These are phyloP conservation scores for Candidula unifasciata DNA, from an alignment of 2,888 invertebrate genomes.

Conservation along the genomic window DNA sequence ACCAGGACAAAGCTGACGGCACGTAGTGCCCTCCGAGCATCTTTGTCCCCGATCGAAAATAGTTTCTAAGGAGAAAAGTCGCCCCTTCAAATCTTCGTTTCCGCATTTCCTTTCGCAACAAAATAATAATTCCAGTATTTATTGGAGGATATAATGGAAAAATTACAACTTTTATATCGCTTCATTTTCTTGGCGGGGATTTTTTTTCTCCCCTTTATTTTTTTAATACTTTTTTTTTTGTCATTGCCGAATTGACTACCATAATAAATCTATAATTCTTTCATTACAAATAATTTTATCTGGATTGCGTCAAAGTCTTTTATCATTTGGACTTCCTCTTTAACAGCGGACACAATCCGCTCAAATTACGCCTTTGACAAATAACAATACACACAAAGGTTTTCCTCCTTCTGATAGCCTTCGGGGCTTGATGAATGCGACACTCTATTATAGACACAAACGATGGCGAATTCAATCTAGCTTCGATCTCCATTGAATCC, in stretches of 20 bases:
- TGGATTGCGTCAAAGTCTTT: conserved; percentile 27
- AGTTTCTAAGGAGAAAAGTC: background rate
- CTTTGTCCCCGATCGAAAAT: background rate
- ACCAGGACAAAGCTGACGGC: background rate
- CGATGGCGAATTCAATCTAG: conserved; percentile 38
- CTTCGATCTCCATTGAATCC: conserved; percentile 35
- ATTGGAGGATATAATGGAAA: conserved; percentile 14
- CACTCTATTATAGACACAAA: conserved; percentile 39
- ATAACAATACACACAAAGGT: conserved; percentile 34
- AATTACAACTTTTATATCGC: background rate
- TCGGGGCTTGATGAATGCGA: conserved; percentile 15
- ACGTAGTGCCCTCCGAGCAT: background rate
- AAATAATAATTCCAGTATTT: background rate
- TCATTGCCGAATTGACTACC: background rate
- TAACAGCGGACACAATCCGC: conserved; percentile 31
- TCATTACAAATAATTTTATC: conserved; percentile 41
- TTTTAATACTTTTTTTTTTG: no score
- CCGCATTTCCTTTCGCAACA: conserved; percentile 13
- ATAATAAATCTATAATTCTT: conserved; percentile 36
- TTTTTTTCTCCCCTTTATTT: no score
- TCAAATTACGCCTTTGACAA: conserved; percentile 44
- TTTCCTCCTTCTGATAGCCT: conserved; percentile 5
- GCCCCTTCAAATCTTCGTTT: background rate
- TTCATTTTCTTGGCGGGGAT: background rate
- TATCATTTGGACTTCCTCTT: conserved; percentile 41